A percentile compares a stretch with the other conserved stretches of the same genome.
phyloP scores from a whole-genome alignment of 1,140 invertebrate species.

The Cyclargus thomasi region DNA sequence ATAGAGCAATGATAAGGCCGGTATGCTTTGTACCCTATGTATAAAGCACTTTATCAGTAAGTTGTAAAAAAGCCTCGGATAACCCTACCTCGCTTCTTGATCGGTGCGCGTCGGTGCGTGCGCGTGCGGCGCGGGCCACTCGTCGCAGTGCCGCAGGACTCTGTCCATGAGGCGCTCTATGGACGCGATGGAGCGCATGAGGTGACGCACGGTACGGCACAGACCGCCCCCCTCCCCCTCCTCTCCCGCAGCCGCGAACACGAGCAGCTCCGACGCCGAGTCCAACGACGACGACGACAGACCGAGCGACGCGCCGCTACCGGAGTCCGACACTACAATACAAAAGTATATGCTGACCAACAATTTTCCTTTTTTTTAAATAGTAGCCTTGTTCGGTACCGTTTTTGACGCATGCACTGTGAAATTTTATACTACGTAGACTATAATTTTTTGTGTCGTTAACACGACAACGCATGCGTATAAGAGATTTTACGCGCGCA shows the following conservation, averaged over 20 bases:
- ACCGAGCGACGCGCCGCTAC: constrained; percentile 35
- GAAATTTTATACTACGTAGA: too few relatives aligned
- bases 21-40: too few relatives aligned
- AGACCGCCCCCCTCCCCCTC: constrained; percentile 44
- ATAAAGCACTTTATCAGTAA: too few relatives aligned
- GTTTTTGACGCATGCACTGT: too few relatives aligned
- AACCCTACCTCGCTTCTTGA: constrained; percentile 33
- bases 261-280: constrained; percentile 50
- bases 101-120: constrained; percentile 23
- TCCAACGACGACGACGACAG: constrained; percentile 46
- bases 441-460: too few relatives aligned
- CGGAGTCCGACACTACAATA: constrained; percentile 36
- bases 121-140: constrained; percentile 34
- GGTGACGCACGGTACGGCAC: constrained; percentile 47
- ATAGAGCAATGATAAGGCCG: too few relatives aligned
- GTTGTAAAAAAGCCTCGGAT: too few relatives aligned
- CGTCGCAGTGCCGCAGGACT: constrained; percentile 49
- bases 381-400: too few relatives aligned
- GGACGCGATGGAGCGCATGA: constrained; percentile 55
- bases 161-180: constrained; percentile 59
- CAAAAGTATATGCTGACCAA: too few relatives aligned
- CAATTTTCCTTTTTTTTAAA: too few relatives aligned
- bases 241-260: constrained; percentile 33
- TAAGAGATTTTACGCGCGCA: too few relatives aligned
- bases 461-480: too few relatives aligned